Evolutionary conservation across 1,140 invertebrate species (phyloP).

Genomic region (Drosophila pruinosa): DNA sequence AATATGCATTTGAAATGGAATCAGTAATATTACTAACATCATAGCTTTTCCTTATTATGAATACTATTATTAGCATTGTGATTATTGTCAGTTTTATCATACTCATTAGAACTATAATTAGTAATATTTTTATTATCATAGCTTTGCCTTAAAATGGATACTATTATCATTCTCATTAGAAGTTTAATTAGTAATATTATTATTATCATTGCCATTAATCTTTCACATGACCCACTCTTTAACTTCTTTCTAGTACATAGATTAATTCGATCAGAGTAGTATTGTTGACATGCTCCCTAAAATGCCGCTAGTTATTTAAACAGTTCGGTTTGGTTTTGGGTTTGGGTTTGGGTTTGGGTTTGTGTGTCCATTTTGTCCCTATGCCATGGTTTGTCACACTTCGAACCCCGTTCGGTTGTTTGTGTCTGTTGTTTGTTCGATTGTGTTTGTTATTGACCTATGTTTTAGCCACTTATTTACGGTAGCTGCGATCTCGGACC

Average conservation of each 20-base stretch:
- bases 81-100: too few species aligned
- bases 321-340: too few species aligned
- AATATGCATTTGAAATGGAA: background rate
- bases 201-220: background rate
- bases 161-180: background rate
- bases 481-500: constrained; percentile 26
- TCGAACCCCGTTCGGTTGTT: constrained; percentile 5
- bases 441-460: constrained; percentile 36
- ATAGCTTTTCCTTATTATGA: too few species aligned
- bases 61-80: background rate
- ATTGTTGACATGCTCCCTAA: background rate
- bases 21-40: background rate
- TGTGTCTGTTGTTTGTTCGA: background rate
- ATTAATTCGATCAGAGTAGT: too few species aligned
- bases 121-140: too few species aligned
- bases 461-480: constrained; percentile 32
- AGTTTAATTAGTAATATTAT: background rate
- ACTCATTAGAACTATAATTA: background rate
- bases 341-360: too few species aligned
- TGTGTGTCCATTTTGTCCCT: too few species aligned
- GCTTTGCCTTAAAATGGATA: too few species aligned
- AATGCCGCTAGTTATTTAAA: background rate
- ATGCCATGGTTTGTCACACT: constrained; percentile 35
- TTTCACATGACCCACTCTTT: background rate
- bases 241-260: background rate